Conservation (phyloP, 2,113 vertebrate genomes). For the Dissostichus mawsoni region DNA sequence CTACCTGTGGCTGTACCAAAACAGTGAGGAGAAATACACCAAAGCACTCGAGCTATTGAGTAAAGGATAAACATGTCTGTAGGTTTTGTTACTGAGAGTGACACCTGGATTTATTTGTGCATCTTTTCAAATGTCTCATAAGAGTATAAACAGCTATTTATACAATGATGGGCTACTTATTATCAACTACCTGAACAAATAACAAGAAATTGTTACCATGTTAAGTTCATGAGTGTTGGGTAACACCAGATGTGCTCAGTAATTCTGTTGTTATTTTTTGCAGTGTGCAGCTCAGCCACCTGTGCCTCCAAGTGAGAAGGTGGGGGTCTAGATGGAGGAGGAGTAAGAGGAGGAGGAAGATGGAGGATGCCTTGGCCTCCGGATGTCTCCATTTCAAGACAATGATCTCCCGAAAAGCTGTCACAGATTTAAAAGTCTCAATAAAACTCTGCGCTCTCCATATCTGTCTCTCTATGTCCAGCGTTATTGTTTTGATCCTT, state of each 20-base stretch:
- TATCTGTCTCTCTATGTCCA: not conserved
- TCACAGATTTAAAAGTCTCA: not conserved
- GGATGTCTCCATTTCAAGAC: constrained; percentile 40
- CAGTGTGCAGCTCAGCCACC: constrained; percentile 27
- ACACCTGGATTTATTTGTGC: not conserved
- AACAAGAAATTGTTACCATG: too few species aligned
- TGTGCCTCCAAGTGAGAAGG: constrained; percentile 16
- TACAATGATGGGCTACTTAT: too few species aligned
- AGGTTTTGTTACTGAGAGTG: not conserved
- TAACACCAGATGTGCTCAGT: not conserved
- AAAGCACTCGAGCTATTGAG: too few species aligned
- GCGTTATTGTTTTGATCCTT: not conserved
- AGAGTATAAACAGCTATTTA: not conserved
- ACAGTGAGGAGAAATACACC: too few species aligned
- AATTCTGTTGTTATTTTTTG: not conserved
- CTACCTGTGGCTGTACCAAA: too few species aligned
- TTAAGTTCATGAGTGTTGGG: too few species aligned
- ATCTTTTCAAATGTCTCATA: not conserved
- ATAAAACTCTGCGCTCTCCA: not conserved
- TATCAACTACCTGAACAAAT: too few species aligned
- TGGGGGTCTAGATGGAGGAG: not conserved
- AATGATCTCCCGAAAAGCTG: constrained; percentile 10
- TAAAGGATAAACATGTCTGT: too few species aligned
- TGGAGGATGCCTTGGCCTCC: constrained; percentile 17
- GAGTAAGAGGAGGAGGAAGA: not conserved